A percentile compares a stretch with the other conserved stretches of the same genome.
Evolutionary conservation across 1,140 invertebrate species (phyloP).

Genomic region (Drosophila albomicans): DNA sequence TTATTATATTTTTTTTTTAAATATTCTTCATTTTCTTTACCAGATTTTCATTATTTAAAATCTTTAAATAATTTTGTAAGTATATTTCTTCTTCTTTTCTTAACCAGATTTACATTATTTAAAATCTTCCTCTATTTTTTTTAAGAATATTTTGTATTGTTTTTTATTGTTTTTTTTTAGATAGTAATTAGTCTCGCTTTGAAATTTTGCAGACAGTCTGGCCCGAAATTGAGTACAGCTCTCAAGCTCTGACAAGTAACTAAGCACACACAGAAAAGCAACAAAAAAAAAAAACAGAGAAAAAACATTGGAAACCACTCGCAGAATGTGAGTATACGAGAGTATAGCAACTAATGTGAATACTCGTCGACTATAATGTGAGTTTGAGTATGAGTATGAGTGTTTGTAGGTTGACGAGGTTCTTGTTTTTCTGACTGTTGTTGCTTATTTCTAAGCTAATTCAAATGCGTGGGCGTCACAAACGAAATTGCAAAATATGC

Average conservation of each 20-base stretch:
- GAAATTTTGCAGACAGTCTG: background rate
- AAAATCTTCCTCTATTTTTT: too few species aligned
- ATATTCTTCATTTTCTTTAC: too few species aligned
- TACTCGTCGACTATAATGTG: conserved; percentile 6
- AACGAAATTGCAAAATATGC: conserved; percentile 83
- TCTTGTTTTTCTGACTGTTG: conserved; percentile 13
- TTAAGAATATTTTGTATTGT: too few species aligned
- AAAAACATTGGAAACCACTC: conserved; percentile 18
- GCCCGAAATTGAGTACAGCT: conserved; percentile 7
- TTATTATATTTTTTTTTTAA: too few species aligned
- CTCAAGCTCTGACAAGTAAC: too few species aligned
- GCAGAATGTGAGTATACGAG: background rate
- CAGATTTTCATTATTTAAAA: too few species aligned
- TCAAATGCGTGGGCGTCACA: conserved; percentile 74
- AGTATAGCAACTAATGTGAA: conserved; percentile 8
- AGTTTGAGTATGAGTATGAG: background rate
- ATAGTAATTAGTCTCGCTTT: background rate
- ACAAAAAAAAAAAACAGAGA: too few species aligned
- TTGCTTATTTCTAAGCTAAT: conserved; percentile 76
- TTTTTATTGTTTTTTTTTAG: too few species aligned
- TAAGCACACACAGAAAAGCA: too few species aligned
- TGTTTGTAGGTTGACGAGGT: conserved; percentile 46
- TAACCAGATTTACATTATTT: too few species aligned
- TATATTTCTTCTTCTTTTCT: too few species aligned
- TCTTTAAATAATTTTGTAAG: too few species aligned